These are phyloP conservation scores for Oscheius sp. DNA, from an alignment of 2,888 invertebrate genomes.

Conservation along the genomic window DNA sequence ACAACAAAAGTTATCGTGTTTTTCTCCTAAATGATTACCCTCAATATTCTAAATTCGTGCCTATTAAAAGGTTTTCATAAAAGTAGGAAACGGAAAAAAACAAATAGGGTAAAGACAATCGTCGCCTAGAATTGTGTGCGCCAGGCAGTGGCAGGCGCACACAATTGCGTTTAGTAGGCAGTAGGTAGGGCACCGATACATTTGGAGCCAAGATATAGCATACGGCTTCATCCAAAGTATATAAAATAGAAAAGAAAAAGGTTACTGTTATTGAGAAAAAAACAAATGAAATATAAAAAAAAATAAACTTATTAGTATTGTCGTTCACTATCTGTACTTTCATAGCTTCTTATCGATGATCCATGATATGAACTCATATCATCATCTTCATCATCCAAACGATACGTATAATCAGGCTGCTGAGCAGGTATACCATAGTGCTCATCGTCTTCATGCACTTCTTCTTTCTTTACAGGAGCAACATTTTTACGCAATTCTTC, in stretches of 20 bases:
- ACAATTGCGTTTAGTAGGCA: too few species aligned
- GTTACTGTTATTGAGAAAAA: background rate
- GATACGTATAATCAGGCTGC: background rate
- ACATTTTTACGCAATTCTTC: background rate
- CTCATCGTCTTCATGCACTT: background rate
- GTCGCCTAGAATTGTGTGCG: too few species aligned
- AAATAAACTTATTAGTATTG: background rate
- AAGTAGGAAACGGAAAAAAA: too few species aligned
- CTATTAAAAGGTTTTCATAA: too few species aligned
- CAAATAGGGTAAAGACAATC: too few species aligned
- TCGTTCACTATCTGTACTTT: background rate
- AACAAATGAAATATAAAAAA: background rate
- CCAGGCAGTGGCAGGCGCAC: too few species aligned
- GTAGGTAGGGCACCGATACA: too few species aligned
- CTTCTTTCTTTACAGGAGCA: background rate
- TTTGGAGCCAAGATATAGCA: too few species aligned
- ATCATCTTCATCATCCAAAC: background rate
- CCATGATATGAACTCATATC: background rate
- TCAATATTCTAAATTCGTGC: too few species aligned
- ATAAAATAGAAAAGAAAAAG: background rate
- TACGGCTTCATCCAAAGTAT: too few species aligned
- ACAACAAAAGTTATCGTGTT: too few species aligned
- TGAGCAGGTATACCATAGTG: background rate
- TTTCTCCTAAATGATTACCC: too few species aligned
- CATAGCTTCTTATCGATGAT: background rate